These are phyloP conservation scores for Meloe dianella DNA, from an alignment of 2,888 invertebrate genomes.

Conservation along the genomic window DNA sequence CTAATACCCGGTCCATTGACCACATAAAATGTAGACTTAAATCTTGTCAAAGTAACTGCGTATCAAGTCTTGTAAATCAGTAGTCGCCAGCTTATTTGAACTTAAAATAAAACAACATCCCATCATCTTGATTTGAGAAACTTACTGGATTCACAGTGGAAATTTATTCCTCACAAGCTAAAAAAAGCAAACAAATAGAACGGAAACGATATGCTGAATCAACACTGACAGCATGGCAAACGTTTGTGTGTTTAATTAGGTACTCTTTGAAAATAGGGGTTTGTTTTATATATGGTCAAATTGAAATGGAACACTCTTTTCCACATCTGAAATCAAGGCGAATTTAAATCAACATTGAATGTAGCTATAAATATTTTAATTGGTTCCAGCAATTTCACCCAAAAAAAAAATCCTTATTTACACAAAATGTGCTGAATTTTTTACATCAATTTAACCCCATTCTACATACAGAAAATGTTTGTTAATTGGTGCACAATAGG, in stretches of 20 bases:
- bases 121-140: not conserved
- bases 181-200: not conserved
- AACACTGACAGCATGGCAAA: constrained; percentile 4
- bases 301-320: not conserved
- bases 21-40: constrained; percentile 23
- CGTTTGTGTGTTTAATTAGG: not conserved
- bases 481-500: no score
- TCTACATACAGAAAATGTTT: no score
- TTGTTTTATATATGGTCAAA: not conserved
- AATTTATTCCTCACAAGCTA: not conserved
- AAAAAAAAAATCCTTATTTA: no score
- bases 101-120: not conserved
- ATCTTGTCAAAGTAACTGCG: constrained; percentile 18
- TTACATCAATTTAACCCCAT: no score
- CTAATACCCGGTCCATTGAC: constrained; percentile 22
- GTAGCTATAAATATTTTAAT: not conserved
- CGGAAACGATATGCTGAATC: not conserved
- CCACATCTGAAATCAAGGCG: not conserved
- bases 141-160: not conserved
- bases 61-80: constrained; percentile 16
- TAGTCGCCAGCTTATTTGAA: constrained; percentile 8
- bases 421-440: no score
- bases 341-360: not conserved
- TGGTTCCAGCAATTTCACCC: no score
- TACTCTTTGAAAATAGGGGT: not conserved